Conservation (phyloP, 2,888 invertebrate genomes). For the Clepsis dumicolana region DNA sequence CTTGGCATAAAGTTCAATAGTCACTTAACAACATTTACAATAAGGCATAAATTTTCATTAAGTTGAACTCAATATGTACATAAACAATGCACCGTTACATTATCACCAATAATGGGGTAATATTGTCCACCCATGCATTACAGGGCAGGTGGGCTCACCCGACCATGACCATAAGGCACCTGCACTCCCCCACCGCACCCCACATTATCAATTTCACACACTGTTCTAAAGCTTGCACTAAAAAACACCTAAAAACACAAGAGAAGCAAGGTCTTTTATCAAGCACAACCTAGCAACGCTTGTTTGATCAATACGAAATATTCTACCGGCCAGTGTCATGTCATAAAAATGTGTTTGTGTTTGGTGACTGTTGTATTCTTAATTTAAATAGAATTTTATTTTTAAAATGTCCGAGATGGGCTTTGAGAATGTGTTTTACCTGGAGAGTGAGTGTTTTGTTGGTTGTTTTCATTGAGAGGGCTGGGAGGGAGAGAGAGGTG, state of each 20-base stretch:
- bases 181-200: constrained; percentile 69
- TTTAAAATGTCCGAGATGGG: constrained; percentile 82
- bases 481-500: constrained; percentile 75
- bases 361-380: constrained; percentile 56
- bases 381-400: constrained; percentile 52
- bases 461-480: constrained; percentile 61
- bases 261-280: constrained; percentile 53
- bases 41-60: constrained; percentile 8
- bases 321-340: constrained; percentile 61
- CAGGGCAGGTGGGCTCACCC: constrained; percentile 76
- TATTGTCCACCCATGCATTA: constrained; percentile 69
- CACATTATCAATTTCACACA: constrained; percentile 63
- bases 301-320: constrained; percentile 81
- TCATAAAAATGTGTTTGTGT: constrained; percentile 70
- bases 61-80: constrained; percentile 46
- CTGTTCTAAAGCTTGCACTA: constrained; percentile 56
- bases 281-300: constrained; percentile 70
- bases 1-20: not conserved
- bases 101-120: constrained; percentile 54
- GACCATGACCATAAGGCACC: constrained; percentile 72
- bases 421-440: constrained; percentile 83
- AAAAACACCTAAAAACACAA: constrained; percentile 57
- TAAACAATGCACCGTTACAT: constrained; percentile 50
- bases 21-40: not conserved
- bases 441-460: constrained; percentile 82